Conservation (phyloP, 2,113 vertebrate genomes). For the Tretioscincus oriximinensis region DNA sequence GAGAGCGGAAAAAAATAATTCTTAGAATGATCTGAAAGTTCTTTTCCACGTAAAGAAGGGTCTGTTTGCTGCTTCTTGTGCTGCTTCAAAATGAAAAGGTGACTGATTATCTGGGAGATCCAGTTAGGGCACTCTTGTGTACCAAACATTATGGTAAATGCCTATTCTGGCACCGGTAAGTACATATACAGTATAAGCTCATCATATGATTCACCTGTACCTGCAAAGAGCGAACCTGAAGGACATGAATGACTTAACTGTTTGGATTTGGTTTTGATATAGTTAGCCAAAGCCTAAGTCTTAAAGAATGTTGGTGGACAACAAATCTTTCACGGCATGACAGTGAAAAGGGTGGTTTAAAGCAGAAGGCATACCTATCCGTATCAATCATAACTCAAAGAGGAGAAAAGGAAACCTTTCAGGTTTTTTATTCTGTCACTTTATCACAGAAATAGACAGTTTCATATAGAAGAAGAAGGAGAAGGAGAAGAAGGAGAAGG, state of each 20-base stretch:
- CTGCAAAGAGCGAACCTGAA: neutral
- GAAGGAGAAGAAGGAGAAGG: no score
- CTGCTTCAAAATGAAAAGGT: neutral
- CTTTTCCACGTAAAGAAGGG: no score
- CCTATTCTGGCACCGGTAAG: neutral
- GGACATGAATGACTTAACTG: neutral
- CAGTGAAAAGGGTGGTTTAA: neutral
- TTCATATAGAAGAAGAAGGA: no score
- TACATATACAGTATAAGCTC: slow-evolving; percentile 4
- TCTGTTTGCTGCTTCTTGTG: no score
- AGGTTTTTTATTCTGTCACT: neutral
- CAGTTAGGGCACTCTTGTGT: neutral
- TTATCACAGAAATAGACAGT: neutral
- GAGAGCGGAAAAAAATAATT: no score
- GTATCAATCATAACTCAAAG: neutral
- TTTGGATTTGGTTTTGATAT: neutral
- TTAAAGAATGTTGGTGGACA: neutral
- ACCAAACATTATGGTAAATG: neutral
- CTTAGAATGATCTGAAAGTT: no score
- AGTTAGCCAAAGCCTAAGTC: neutral
- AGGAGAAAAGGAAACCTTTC: neutral
- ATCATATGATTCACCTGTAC: slow-evolving; percentile 52
- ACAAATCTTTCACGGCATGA: neutral
- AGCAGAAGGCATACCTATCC: neutral
- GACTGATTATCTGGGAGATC: neutral